These are phyloP conservation scores for Diarsia rubi DNA, from an alignment of 2,888 invertebrate genomes.

Conservation along the genomic window DNA sequence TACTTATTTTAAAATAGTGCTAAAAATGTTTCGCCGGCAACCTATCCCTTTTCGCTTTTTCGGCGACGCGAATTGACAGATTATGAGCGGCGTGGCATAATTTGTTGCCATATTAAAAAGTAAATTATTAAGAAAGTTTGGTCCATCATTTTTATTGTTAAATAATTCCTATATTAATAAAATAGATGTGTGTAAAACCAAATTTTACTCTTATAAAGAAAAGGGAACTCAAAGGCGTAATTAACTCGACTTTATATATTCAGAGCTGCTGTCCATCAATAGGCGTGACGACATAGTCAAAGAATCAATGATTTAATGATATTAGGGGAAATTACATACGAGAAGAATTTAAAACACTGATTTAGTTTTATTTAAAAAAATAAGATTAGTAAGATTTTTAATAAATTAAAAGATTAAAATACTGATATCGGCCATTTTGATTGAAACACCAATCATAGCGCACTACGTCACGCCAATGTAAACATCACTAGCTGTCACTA, in stretches of 20 bases:
- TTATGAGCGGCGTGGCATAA: conserved; percentile 82
- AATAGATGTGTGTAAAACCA: not conserved
- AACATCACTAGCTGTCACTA: no score
- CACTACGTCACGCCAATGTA: no score
- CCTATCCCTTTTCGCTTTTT: conserved; percentile 76
- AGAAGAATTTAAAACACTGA: no score
- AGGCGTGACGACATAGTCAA: no score
- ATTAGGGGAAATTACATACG: no score
- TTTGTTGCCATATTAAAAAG: conserved; percentile 66
- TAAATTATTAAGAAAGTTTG: not conserved
- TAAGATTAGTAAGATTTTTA: no score
- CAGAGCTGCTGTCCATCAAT: not conserved
- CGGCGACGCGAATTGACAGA: conserved; percentile 79
- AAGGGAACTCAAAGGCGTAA: not conserved
- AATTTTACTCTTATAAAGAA: not conserved
- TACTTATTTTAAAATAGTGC: conserved; percentile 50
- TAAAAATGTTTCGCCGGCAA: conserved; percentile 81
- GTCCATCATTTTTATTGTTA: not conserved
- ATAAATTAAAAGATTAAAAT: no score
- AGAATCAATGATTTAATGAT: no score
- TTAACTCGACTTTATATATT: not conserved
- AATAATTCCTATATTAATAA: not conserved
- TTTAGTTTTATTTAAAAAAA: no score
- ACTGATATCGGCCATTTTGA: no score
- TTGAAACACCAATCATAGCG: no score